Conservation (phyloP, 2,888 invertebrate genomes). For the Pandemis corylana region DNA sequence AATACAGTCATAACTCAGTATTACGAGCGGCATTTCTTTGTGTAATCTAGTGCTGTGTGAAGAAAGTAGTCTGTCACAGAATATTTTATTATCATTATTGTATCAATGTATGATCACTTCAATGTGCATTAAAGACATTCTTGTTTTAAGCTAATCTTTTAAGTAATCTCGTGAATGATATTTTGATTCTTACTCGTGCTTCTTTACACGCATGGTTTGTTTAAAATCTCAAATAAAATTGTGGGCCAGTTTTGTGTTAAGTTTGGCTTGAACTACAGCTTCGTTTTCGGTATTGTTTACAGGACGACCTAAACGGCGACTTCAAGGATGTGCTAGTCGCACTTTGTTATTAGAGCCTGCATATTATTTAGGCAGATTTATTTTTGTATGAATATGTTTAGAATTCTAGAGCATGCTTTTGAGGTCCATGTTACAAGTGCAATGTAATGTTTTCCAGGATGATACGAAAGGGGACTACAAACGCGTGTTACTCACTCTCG, state of each 20-base stretch:
- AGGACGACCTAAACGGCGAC: slow-evolving; percentile 89
- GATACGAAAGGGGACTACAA: slow-evolving; percentile 90
- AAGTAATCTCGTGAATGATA: slow-evolving; percentile 49
- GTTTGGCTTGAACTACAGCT: slow-evolving; percentile 56
- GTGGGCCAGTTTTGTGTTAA: slow-evolving; percentile 75
- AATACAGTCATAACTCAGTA: slow-evolving; percentile 62
- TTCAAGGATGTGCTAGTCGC: slow-evolving; percentile 87
- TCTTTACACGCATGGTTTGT: slow-evolving; percentile 66
- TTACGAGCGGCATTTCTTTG: slow-evolving; percentile 63
- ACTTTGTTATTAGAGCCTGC: slow-evolving; percentile 81
- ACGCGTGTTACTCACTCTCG: slow-evolving; percentile 86
- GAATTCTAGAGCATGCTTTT: slow-evolving; percentile 58
- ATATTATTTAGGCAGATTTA: slow-evolving; percentile 56
- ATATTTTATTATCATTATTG: slow-evolving; percentile 44
- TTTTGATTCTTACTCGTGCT: slow-evolving; percentile 53
- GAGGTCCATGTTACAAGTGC: slow-evolving; percentile 56
- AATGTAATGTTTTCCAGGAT: slow-evolving; percentile 85
- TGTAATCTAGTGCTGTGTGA: slow-evolving; percentile 61
- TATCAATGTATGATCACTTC: slow-evolving; percentile 52
- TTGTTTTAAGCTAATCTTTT: slow-evolving; percentile 51
- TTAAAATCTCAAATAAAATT: slow-evolving; percentile 59
- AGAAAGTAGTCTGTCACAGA: slow-evolving; percentile 46
- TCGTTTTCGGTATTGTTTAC: slow-evolving; percentile 78
- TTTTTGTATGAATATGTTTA: slow-evolving; percentile 57
- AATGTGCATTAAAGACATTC: slow-evolving; percentile 69